Conservation (phyloP, 2,797 vertebrate genomes). For the Zenarchopterus dispar region DNA sequence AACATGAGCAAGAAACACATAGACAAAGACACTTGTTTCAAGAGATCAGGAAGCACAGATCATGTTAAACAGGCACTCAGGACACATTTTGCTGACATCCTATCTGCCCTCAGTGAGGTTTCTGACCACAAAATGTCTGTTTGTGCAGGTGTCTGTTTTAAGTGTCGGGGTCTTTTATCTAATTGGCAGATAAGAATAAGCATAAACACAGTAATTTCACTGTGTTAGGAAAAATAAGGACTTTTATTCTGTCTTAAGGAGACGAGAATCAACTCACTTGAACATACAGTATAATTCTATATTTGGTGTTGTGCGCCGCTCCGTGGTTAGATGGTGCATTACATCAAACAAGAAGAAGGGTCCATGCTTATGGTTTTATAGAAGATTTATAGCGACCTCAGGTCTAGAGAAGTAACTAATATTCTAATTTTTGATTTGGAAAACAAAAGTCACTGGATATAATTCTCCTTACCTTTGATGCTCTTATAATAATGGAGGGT, state of each 20-base stretch:
- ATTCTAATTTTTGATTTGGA: neutral
- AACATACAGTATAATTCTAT: constrained; percentile 7
- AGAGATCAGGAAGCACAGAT: constrained; percentile 41
- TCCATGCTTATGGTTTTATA: neutral
- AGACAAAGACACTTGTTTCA: constrained; percentile 9
- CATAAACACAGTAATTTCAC: neutral
- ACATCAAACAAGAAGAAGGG: constrained; percentile 12
- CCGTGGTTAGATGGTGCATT: constrained; percentile 51
- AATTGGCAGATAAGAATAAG: constrained; percentile 17
- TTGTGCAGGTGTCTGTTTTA: neutral
- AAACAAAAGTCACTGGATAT: neutral
- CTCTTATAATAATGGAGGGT: constrained; percentile 80
- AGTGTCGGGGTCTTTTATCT: constrained; percentile 12
- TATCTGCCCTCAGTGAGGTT: constrained; percentile 41
- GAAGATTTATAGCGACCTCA: neutral
- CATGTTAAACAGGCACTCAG: constrained; percentile 44
- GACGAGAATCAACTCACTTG: neutral
- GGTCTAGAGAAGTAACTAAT: no score
- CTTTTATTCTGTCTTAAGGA: constrained; percentile 2
- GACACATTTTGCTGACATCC: constrained; percentile 59
- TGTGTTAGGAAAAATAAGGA: neutral
- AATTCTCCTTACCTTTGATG: constrained; percentile 64
- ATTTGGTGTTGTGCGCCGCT: constrained; percentile 41
- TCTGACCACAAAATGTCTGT: constrained; percentile 14
- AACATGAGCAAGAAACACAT: neutral